These are phyloP conservation scores for Lucilia cuprina DNA, from an alignment of 1,140 invertebrate species.

Conservation along the genomic window DNA sequence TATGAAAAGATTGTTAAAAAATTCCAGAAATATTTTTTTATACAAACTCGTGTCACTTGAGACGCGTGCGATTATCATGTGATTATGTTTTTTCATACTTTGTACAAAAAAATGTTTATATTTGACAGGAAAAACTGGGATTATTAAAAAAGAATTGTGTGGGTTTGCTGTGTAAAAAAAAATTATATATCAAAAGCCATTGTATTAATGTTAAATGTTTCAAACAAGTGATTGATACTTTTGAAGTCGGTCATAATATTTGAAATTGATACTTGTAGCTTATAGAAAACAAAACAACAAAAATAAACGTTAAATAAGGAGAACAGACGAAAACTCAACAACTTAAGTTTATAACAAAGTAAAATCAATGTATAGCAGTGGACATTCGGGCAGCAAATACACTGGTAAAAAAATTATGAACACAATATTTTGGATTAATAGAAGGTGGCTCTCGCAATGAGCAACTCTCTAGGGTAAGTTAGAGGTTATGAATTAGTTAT, in stretches of 20 bases:
- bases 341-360: too few species aligned
- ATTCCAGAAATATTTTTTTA: conserved; percentile 13
- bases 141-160: neutral
- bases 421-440: too few species aligned
- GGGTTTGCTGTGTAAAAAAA: neutral
- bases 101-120: neutral
- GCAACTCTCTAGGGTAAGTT: too few species aligned
- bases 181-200: neutral
- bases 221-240: conserved; percentile 26
- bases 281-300: neutral
- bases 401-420: too few species aligned
- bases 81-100: neutral
- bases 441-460: too few species aligned
- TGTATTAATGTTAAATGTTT: neutral
- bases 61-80: conserved; percentile 36
- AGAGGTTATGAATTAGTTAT: too few species aligned
- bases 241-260: conserved; percentile 31
- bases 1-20: neutral
- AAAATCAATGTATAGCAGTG: too few species aligned
- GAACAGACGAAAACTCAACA: too few species aligned
- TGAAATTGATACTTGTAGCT: conserved; percentile 20
- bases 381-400: too few species aligned
- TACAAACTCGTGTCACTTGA: conserved; percentile 37
- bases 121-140: neutral
- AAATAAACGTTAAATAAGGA: too few species aligned